Conservation (phyloP, 2,888 invertebrate species). For the Troilus luridus region DNA sequence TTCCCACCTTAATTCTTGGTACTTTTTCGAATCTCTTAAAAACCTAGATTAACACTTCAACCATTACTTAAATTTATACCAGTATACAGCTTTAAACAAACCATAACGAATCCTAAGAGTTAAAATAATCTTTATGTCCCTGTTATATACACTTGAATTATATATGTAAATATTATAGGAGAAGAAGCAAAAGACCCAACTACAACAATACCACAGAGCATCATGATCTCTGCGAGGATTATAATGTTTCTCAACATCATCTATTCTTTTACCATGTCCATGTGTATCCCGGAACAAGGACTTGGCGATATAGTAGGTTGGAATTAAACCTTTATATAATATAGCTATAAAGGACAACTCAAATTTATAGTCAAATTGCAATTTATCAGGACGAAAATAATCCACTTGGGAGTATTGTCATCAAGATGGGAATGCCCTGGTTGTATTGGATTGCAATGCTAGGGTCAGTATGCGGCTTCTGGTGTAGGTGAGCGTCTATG, state of each 20-base stretch:
- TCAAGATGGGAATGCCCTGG: background rate
- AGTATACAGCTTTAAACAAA: too few relatives aligned
- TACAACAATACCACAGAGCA: background rate
- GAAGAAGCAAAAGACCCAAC: slow-evolving; percentile 16
- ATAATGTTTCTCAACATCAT: background rate
- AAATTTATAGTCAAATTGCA: background rate
- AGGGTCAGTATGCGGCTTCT: background rate
- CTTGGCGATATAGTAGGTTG: background rate
- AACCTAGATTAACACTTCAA: too few relatives aligned
- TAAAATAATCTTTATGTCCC: too few relatives aligned
- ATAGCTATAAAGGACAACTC: background rate
- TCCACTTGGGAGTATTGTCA: background rate
- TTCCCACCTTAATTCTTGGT: too few relatives aligned
- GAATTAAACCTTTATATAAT: background rate
- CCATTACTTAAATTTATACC: too few relatives aligned
- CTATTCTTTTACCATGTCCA: background rate
- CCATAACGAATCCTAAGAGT: too few relatives aligned
- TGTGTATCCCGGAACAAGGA: background rate
- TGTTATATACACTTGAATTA: too few relatives aligned
- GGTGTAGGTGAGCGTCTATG: background rate
- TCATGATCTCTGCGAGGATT: background rate
- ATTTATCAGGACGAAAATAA: background rate
- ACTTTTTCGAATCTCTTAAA: too few relatives aligned
- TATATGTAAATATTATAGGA: background rate
- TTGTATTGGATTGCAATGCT: background rate